phyloP scores from a whole-genome alignment of 2,888 invertebrate genomes.

The Phortica okadai region DNA sequence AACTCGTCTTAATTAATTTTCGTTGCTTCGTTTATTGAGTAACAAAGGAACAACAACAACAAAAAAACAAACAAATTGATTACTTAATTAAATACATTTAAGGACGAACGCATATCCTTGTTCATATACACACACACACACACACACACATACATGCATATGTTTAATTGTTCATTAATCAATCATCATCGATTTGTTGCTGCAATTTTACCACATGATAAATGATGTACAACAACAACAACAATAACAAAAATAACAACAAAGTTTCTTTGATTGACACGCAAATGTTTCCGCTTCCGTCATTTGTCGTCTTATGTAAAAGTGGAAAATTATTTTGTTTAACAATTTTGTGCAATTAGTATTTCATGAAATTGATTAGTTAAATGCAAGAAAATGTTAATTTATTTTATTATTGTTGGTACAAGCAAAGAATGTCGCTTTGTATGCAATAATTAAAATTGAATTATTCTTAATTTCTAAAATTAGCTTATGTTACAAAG shows the following conservation, averaged over 20 bases:
- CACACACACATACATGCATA: constrained; percentile 40
- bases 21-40: neutral
- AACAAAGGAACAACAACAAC: neutral
- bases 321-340: constrained; percentile 51
- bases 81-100: constrained; percentile 55
- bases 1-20: constrained; percentile 63
- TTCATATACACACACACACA: neutral
- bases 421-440: neutral
- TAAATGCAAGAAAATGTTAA: constrained; percentile 44
- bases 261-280: constrained; percentile 38
- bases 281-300: constrained; percentile 35
- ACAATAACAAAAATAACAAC: neutral
- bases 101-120: constrained; percentile 29
- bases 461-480: too few relatives aligned
- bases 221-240: constrained; percentile 37
- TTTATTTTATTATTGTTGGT: constrained; percentile 9
- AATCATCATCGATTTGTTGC: constrained; percentile 60
- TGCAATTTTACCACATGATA: constrained; percentile 50
- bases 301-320: constrained; percentile 35
- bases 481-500: too few relatives aligned
- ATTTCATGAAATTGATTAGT: constrained; percentile 49
- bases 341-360: constrained; percentile 54
- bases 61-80: constrained; percentile 44
- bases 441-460: too few relatives aligned
- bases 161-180: constrained; percentile 51